A percentile compares a stretch with the other conserved stretches of the same genome.
Conservation (phyloP, 2,888 invertebrate species). For the Listrodromus nycthemerus region DNA sequence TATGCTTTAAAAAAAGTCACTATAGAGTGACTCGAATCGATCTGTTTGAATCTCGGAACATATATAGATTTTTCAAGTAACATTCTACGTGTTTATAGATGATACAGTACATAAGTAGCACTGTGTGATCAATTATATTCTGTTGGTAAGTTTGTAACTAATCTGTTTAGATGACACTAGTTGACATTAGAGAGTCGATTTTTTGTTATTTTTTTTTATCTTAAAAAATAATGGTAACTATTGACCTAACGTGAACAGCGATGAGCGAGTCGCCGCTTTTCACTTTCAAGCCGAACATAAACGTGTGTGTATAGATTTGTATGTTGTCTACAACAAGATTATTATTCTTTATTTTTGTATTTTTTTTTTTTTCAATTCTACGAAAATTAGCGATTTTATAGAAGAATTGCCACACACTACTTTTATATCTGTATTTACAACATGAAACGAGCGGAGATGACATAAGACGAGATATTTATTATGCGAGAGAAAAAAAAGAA, state of each 20-base stretch:
- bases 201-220: slow-evolving; percentile 15
- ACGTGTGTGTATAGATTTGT: slow-evolving; percentile 50
- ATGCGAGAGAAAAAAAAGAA: slow-evolving; percentile 1
- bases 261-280: slow-evolving; percentile 12
- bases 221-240: not conserved
- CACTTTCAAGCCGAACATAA: slow-evolving; percentile 25
- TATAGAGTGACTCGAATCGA: slow-evolving; percentile 30
- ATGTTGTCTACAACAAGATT: slow-evolving; percentile 39
- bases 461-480: slow-evolving; percentile 25
- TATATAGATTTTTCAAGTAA: slow-evolving; percentile 73
- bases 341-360: not conserved
- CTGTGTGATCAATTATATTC: slow-evolving; percentile 77
- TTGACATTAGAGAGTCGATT: slow-evolving; percentile 49
- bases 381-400: slow-evolving; percentile 36
- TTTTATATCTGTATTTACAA: slow-evolving; percentile 31
- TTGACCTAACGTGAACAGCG: slow-evolving; percentile 18
- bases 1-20: not conserved
- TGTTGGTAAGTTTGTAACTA: slow-evolving; percentile 78
- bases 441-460: slow-evolving; percentile 2
- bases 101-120: slow-evolving; percentile 76
- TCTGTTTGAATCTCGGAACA: slow-evolving; percentile 52
- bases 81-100: slow-evolving; percentile 78
- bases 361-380: not conserved
- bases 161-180: slow-evolving; percentile 73
- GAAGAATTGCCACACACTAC: slow-evolving; percentile 24